phyloP scores from a whole-genome alignment of 1,140 invertebrate species.

The Heliconius hermathena region DNA sequence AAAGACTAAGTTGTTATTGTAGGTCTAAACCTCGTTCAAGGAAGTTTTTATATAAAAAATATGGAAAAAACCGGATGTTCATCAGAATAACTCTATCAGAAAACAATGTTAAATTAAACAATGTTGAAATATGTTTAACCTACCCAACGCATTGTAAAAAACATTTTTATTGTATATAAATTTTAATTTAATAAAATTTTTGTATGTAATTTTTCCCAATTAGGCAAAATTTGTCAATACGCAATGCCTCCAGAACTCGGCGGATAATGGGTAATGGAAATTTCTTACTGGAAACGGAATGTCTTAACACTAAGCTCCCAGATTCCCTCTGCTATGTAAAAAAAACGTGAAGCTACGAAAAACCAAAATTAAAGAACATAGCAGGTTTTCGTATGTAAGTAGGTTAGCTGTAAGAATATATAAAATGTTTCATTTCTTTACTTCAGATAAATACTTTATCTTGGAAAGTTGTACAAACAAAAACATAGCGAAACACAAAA shows the following conservation, averaged over 20 bases:
- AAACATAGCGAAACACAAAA: not conserved
- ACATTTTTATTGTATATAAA: not conserved
- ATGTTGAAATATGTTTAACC: not conserved
- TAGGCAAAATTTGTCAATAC: not conserved
- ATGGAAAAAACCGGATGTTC: no score
- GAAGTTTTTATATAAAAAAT: not conserved
- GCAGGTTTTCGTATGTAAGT: not conserved
- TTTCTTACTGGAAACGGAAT: no score
- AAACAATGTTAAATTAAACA: not conserved
- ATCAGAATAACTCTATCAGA: not conserved
- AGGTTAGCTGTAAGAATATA: no score
- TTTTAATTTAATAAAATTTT: not conserved
- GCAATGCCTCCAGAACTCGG: no score
- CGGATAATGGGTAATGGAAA: no score
- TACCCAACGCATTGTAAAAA: conserved; percentile 18
- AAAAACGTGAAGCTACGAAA: no score
- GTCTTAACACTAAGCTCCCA: no score
- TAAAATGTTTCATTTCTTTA: no score
- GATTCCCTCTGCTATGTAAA: no score
- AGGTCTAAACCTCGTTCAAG: no score
- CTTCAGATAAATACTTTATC: not conserved
- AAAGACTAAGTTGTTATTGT: no score
- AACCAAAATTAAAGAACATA: not conserved
- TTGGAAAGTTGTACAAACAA: not conserved
- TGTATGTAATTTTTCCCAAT: not conserved